phyloP scores from a whole-genome alignment of 2,113 vertebrate species.

The Onychostoma macrolepis region DNA sequence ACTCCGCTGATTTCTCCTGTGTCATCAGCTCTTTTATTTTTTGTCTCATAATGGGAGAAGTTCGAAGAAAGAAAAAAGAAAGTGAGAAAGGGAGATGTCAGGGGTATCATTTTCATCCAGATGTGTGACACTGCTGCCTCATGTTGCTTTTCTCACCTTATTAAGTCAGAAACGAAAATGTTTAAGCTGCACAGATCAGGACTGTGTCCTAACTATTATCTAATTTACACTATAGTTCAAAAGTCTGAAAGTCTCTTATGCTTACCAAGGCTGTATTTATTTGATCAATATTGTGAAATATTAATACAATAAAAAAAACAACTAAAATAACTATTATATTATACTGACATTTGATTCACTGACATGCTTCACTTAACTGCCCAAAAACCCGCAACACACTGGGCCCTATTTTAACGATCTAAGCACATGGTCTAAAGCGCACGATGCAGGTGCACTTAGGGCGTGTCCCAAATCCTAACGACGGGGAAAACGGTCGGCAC shows the following conservation, averaged over 20 bases:
- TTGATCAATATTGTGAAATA: background rate
- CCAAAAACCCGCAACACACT: too few species aligned
- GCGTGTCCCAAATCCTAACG: too few species aligned
- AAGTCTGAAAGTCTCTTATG: background rate
- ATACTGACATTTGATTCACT: too few species aligned
- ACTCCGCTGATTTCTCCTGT: slow-evolving; percentile 41
- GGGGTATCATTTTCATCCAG: background rate
- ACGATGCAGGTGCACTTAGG: too few species aligned
- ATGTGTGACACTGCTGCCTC: background rate
- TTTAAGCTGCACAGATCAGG: background rate
- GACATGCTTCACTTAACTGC: too few species aligned
- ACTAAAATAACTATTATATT: too few species aligned
- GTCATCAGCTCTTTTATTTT: slow-evolving; percentile 25
- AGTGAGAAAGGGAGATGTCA: slow-evolving; percentile 12
- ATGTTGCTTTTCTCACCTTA: background rate
- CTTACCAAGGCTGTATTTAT: background rate
- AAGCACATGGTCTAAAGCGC: too few species aligned
- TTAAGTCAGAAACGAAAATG: background rate
- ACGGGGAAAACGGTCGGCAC: too few species aligned
- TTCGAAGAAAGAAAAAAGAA: background rate
- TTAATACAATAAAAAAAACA: too few species aligned
- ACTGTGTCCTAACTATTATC: background rate
- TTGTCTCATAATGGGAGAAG: slow-evolving; percentile 7
- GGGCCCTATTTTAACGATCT: too few species aligned
- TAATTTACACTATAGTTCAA: background rate